Evolutionary conservation across 2,113 vertebrate genomes (phyloP), one percentile per base, ranked within the genome.

Genomic region (Ctenomys sociabilis): DNA sequence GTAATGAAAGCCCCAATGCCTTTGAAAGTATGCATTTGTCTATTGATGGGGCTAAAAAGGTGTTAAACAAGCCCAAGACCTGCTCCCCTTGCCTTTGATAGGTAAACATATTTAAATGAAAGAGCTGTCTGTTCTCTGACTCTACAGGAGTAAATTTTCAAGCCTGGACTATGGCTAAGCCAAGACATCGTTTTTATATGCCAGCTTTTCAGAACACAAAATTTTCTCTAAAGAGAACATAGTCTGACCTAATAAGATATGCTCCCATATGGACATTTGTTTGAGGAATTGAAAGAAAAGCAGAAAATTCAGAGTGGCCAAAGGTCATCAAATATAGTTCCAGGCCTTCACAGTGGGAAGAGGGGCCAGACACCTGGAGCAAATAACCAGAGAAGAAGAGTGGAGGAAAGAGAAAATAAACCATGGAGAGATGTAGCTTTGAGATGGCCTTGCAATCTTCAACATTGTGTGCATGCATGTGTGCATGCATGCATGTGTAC

Each of bases 391-490:
- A 75, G 5, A 49, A 40, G 21, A 16, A 24, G 35, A 35, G 12
- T 1, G 2, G 75, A n/a, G 89, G 22, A 73, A 80, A 40, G 63
- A 73, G 43, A 49, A 84, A 43, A 30, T 3, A 37, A 95, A 66
- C 24, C n/a, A 30, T 10, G 32, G 30, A 78, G 2, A 3, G 28
- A 16, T 3, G 49, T 13, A 13, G 81, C 49, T 93, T 77, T 92
- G 35, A 73, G 19, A 2, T 6, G 78, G 16, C 30, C 7, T 43
- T 64, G 30, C 8, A 70, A 52, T 30, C 11, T 64, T 28, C 11
- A 14, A 83, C 19, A 5, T 0, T 5, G 7, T 1, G 19, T 4
- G n/a, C 7, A 28, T n/a, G 22, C 17, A 40, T 21, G 72, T 40
- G 19, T 24, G 52, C 7, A 63, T 32, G 19, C 11, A 5, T 49